These are phyloP conservation scores for Eupeodes latifasciatus DNA, from an alignment of 2,888 invertebrate genomes.

Conservation along the genomic window DNA sequence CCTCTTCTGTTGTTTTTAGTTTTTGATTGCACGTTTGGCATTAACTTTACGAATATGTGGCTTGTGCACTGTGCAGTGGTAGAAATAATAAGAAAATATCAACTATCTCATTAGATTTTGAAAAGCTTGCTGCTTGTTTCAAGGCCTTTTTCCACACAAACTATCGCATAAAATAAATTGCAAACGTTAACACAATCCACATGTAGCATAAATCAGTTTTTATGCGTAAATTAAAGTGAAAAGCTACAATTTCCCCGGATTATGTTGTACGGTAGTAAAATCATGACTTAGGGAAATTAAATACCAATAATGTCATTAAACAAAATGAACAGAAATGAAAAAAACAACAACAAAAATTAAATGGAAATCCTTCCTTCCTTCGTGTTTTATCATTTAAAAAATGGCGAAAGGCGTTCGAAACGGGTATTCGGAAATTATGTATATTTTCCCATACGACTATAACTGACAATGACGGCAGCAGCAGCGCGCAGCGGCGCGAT, in stretches of 20 bases:
- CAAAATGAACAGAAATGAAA: not conserved
- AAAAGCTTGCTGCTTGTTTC: constrained; percentile 32
- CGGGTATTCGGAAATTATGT: constrained; percentile 23
- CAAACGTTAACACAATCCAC: constrained; percentile 62
- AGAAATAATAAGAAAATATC: constrained; percentile 40
- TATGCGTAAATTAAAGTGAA: constrained; percentile 74
- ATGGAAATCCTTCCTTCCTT: constrained; percentile 42
- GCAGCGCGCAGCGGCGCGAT: not conserved
- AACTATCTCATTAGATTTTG: constrained; percentile 61
- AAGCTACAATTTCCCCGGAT: constrained; percentile 51
- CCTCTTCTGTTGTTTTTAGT: constrained; percentile 27
- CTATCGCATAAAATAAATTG: constrained; percentile 42
- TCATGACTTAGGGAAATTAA: constrained; percentile 69
- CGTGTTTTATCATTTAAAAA: constrained; percentile 19
- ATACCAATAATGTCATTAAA: constrained; percentile 67
- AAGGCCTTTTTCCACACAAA: constrained; percentile 29
- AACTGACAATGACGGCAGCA: not conserved
- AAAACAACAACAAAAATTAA: not conserved
- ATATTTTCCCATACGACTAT: not conserved
- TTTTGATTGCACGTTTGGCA: constrained; percentile 38
- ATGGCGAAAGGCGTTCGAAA: constrained; percentile 63
- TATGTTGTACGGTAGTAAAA: constrained; percentile 50
- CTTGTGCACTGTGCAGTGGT: too few species aligned
- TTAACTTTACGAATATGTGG: not conserved
- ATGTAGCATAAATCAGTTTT: constrained; percentile 71